Conservation (phyloP, 2,113 vertebrate species). For the Mesitornis unicolor region DNA sequence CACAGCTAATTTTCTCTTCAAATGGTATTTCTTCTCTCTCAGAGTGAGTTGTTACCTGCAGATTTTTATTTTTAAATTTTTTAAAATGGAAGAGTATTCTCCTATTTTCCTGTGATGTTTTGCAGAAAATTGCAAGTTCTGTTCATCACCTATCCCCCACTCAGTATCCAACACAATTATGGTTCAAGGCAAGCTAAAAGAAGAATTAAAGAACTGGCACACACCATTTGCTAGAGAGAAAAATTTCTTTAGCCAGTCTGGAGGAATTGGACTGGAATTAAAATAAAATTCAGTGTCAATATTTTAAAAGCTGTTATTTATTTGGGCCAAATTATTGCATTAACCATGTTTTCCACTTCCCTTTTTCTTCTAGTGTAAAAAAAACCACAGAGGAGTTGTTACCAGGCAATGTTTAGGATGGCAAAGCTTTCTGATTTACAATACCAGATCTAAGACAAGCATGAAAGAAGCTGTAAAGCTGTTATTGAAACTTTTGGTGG, state of each 20-base stretch:
- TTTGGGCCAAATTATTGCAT: neutral
- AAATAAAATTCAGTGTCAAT: neutral
- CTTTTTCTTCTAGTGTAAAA: neutral
- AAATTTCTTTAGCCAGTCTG: neutral
- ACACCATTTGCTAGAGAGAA: neutral
- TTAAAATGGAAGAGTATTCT: neutral
- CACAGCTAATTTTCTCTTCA: conserved; percentile 6
- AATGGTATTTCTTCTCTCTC: neutral
- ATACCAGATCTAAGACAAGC: neutral
- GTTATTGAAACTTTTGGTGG: neutral
- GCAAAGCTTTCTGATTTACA: conserved; percentile 31
- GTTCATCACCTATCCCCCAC: neutral
- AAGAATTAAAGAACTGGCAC: neutral
- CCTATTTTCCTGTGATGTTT: neutral
- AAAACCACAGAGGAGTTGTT: neutral
- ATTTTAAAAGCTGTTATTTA: neutral
- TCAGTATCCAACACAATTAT: neutral
- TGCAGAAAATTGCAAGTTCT: neutral
- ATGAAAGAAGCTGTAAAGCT: conserved; percentile 14
- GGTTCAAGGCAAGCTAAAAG: neutral
- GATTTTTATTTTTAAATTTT: no score
- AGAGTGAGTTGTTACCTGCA: neutral
- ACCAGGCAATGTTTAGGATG: conserved; percentile 17
- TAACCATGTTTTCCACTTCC: conserved; percentile 31
- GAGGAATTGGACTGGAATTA: neutral